Percentiles rank a stretch among this genome's conserved stretches.
Evolutionary conservation across 2,797 vertebrate genomes (phyloP).

Genomic region (Pipistrellus kuhlii): DNA sequence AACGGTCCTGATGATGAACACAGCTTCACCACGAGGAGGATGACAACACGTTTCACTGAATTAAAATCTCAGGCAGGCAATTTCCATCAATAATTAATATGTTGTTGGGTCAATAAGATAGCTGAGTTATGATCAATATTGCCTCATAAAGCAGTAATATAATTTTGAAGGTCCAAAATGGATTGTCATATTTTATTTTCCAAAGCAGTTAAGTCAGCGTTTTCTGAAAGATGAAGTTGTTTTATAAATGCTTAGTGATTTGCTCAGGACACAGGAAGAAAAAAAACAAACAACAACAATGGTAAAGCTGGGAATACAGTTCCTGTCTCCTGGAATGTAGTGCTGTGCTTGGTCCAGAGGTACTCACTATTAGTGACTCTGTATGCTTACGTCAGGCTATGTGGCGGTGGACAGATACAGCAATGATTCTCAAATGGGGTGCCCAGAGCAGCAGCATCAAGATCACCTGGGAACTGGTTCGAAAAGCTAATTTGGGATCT

Average conservation of each 20-base stretch:
- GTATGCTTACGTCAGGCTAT: background rate
- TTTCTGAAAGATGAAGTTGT: conserved; percentile 33
- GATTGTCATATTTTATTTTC: conserved; percentile 32
- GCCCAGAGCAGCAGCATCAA: fast-evolving
- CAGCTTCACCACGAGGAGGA: background rate
- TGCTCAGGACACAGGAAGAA: background rate
- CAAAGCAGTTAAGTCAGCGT: conserved; percentile 9
- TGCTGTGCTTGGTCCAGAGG: background rate
- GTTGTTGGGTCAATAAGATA: background rate
- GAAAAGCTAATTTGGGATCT: background rate
- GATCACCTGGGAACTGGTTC: background rate
- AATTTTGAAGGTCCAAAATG: conserved; percentile 41
- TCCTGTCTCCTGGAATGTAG: background rate
- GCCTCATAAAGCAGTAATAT: background rate
- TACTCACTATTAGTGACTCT: background rate
- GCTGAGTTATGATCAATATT: conserved; percentile 40
- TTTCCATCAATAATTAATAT: conserved; percentile 73
- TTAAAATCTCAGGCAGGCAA: conserved; percentile 45
- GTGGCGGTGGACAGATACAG: fast-evolving
- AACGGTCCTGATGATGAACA: background rate
- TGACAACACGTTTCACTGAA: background rate
- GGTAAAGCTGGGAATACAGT: background rate
- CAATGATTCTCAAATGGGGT: too few relatives aligned
- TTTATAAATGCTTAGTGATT: background rate
- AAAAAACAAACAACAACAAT: background rate